Evolutionary conservation across 2,888 invertebrate genomes (phyloP).

Genomic region (Piscicola geometra): DNA sequence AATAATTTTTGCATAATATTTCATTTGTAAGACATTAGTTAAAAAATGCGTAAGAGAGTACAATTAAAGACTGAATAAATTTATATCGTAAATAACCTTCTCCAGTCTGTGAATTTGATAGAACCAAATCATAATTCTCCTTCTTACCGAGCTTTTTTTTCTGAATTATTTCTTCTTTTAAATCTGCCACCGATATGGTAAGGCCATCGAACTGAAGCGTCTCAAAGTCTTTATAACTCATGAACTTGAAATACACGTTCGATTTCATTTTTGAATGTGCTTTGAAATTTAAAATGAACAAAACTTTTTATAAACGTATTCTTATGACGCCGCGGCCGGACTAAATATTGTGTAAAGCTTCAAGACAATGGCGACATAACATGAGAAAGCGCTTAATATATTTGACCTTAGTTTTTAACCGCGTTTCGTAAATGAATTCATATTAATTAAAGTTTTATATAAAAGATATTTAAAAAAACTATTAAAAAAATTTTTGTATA

Average conservation of each 20-base stretch:
- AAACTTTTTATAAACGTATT: neutral
- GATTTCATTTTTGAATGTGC: constrained; percentile 51
- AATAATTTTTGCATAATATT: neutral
- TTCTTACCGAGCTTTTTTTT: constrained; percentile 90
- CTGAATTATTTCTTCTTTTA: constrained; percentile 88
- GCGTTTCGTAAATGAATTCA: no score
- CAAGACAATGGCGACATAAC: constrained; percentile 17
- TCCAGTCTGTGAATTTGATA: constrained; percentile 93
- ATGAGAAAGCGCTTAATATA: neutral
- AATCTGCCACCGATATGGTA: constrained; percentile 87
- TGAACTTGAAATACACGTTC: constrained; percentile 98
- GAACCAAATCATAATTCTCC: constrained; percentile 89
- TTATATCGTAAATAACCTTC: constrained; percentile 68
- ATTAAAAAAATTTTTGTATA: no score
- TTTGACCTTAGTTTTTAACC: no score
- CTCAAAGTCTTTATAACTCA: constrained; percentile 89
- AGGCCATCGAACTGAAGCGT: constrained; percentile 94
- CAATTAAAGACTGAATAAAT: neutral
- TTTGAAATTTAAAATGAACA: neutral
- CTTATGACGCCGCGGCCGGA: neutral
- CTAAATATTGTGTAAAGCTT: neutral
- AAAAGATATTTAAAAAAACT: no score
- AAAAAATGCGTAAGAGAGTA: neutral
- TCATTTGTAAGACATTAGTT: neutral
- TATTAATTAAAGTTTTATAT: no score